phyloP scores from a whole-genome alignment of 2,888 invertebrate genomes.

The Ernsta delagoae region DNA sequence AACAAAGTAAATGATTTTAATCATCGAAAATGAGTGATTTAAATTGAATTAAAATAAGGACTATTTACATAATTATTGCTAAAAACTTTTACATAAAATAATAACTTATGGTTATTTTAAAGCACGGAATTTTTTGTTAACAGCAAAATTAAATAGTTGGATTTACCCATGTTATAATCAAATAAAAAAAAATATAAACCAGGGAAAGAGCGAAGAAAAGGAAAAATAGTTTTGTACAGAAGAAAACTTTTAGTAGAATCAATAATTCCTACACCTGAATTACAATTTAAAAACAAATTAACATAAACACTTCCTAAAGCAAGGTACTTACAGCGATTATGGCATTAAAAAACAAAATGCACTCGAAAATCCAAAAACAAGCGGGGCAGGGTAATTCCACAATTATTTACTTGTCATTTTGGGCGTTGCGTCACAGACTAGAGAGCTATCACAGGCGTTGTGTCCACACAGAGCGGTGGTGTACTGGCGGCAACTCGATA shows the following conservation, averaged over 20 bases:
- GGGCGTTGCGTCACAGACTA: constrained; percentile 63
- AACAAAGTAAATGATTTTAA: no score
- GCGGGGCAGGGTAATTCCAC: constrained; percentile 50
- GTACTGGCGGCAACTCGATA: constrained; percentile 78
- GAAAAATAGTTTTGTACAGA: neutral
- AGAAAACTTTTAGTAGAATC: no score
- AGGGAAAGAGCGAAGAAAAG: neutral
- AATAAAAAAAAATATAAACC: no score
- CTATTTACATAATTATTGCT: no score
- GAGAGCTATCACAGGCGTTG: constrained; percentile 73
- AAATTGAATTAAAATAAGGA: no score
- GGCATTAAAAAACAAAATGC: constrained; percentile 60
- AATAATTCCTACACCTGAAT: no score
- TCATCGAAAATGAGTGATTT: no score
- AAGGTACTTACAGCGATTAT: constrained; percentile 71
- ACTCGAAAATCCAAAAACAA: constrained; percentile 66
- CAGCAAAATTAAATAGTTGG: no score
- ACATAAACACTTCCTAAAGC: constrained; percentile 49
- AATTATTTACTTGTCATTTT: constrained; percentile 76
- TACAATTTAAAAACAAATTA: no score
- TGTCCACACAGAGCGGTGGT: constrained; percentile 57
- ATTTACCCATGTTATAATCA: no score
- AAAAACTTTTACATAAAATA: no score
- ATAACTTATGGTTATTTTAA: neutral
- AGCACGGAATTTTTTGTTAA: neutral